Percentiles rank a stretch among this genome's conserved stretches.
These are phyloP conservation scores for Girardinichthys multiradiatus DNA, from an alignment of 2,113 vertebrate genomes.

Conservation along the genomic window DNA sequence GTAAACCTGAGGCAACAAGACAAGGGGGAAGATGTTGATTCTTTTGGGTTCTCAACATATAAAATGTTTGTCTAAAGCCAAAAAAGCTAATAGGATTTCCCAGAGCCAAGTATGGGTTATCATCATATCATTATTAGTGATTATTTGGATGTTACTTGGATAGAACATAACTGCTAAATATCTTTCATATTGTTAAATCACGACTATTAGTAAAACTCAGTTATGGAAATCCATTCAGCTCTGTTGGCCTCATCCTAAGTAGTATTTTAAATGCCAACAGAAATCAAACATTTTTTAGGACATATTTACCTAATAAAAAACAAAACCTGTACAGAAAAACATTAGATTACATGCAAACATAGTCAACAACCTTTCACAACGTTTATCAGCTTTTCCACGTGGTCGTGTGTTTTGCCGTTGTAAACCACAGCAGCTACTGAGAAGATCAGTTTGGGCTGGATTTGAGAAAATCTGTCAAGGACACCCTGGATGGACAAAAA, in stretches of 20 bases:
- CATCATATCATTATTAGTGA: no score
- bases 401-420: slow-evolving; percentile 90
- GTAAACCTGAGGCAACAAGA: slow-evolving; percentile 80
- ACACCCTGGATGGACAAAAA: slow-evolving; percentile 85
- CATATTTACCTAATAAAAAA: no score
- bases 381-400: slow-evolving; percentile 91
- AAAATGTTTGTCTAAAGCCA: neutral
- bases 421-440: slow-evolving; percentile 94
- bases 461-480: slow-evolving; percentile 95
- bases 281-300: no score
- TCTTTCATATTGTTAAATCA: neutral
- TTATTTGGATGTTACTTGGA: no score
- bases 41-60: slow-evolving; percentile 1
- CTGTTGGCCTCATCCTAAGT: neutral
- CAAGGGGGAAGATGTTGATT: neutral
- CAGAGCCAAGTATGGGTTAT: neutral
- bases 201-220: neutral
- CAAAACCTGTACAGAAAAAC: neutral
- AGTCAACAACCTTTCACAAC: slow-evolving; percentile 87
- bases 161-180: neutral
- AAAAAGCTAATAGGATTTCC: neutral
- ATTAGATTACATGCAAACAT: neutral
- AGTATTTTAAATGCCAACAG: no score
- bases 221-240: neutral
- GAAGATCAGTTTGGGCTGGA: slow-evolving; percentile 95